These are phyloP conservation scores for Tiliacea citrago DNA, from an alignment of 2,888 invertebrate species.

Conservation along the genomic window DNA sequence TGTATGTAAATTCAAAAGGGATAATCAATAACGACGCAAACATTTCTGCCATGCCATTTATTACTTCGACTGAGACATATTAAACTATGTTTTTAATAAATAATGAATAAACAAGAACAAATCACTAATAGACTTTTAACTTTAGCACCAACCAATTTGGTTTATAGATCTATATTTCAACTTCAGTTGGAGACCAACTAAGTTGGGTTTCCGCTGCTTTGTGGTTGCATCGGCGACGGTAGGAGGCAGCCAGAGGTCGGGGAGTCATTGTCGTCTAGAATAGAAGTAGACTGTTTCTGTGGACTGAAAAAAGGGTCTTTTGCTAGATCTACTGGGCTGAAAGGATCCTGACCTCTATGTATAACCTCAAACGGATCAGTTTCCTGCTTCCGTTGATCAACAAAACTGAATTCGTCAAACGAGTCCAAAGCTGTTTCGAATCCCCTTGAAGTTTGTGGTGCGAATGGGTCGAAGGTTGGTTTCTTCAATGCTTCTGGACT, in stretches of 20 bases:
- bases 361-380: constrained; percentile 83
- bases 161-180: constrained; percentile 51
- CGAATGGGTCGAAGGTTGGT: constrained; percentile 87
- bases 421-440: constrained; percentile 74
- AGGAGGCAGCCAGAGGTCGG: constrained; percentile 87
- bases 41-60: constrained; percentile 57
- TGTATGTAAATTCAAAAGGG: not conserved
- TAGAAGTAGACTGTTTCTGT: constrained; percentile 73
- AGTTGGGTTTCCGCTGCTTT: constrained; percentile 75
- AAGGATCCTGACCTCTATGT: constrained; percentile 73
- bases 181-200: constrained; percentile 55
- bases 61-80: constrained; percentile 56
- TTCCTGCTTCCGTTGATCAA: constrained; percentile 71
- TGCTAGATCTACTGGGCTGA: constrained; percentile 62
- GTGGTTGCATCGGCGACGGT: constrained; percentile 91
- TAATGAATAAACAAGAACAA: constrained; percentile 64
- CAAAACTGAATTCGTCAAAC: constrained; percentile 83
- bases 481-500: constrained; percentile 88
- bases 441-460: constrained; percentile 81
- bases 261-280: constrained; percentile 84
- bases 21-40: constrained; percentile 4
- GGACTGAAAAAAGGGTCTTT: constrained; percentile 65
- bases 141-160: constrained; percentile 69
- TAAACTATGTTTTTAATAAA: constrained; percentile 63
- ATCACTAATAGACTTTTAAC: constrained; percentile 60